Base-by-base conservation (phyloP, 2,113 vertebrate genomes). In the Heterotilapia buettikoferi region DNA sequence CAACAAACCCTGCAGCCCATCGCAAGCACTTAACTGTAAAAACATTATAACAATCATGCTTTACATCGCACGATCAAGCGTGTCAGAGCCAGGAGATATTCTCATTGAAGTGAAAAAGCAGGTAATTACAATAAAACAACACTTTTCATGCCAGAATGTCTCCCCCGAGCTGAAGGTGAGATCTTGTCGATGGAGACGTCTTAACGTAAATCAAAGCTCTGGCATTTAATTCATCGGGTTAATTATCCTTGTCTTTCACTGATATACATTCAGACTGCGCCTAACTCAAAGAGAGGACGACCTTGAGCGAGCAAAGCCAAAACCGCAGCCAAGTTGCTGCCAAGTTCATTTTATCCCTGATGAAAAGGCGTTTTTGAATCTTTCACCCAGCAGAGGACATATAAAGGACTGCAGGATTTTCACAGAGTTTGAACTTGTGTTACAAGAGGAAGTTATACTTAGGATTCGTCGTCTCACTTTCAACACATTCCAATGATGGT, bases 261-360 rank as follows among this genome's bases (percentile, higher is more conserved):
- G 63, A 89, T 82, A 56, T 84, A 10, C 6, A 86, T 9, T 8
- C 63, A 59, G 7, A 19, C 59, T 29, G 45, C 26, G 21, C 81
- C 73, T 36, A 21, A 84, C 83, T 90, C 59, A 85, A 84, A 71
- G 59, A 6, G 21, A 82, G 29, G n/a, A 53, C 68, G 92, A 93
- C 94, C 93, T 95, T 96, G 89, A 91, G 79, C 68, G 63, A 80
- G 66, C 78, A 90, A 86, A 89, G 52, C 57, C 56, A 91, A 90
- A 92, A 71, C 83, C 79, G n/a, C 76, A 53, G 53, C 36, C 26
- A 13, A 53, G 29, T 40, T 9, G 9, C 13, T 87, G 93, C 90
- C 93, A 94, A 87, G 82, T 87, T 94, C 33, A 94, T 94, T 93
- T 94, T 56, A 90, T 86, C 76, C 47, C 66, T 50, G 90, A 91